phyloP scores from a whole-genome alignment of 1,140 invertebrate genomes.

The Leptinotarsa defecta region DNA sequence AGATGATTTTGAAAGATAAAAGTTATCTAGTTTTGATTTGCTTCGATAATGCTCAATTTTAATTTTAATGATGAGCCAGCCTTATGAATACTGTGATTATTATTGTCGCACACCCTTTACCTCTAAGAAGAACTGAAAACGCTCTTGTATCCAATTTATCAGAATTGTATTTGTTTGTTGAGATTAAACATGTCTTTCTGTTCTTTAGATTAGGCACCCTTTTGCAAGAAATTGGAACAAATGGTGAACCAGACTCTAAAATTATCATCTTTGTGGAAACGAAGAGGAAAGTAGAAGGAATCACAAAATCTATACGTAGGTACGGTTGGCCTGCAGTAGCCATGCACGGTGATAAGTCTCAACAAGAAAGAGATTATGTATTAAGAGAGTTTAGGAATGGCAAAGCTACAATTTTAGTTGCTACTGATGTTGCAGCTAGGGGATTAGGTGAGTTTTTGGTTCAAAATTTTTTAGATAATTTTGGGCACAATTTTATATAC shows the following conservation, averaged over 20 bases:
- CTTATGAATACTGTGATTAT: constrained; percentile 66
- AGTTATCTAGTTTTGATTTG: no score
- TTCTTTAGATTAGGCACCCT: constrained; percentile 70
- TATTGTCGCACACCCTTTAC: constrained; percentile 58
- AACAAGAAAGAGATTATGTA: constrained; percentile 94
- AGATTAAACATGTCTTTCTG: neutral
- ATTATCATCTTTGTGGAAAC: constrained; percentile 97
- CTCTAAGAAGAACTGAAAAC: constrained; percentile 72
- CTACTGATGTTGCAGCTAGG: constrained; percentile 97
- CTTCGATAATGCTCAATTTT: neutral
- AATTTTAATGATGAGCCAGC: constrained; percentile 43
- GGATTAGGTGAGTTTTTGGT: constrained; percentile 85
- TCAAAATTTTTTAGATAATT: no score
- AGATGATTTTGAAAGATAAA: no score
- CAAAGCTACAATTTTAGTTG: constrained; percentile 89
- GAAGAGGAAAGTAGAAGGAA: constrained; percentile 93
- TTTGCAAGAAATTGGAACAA: constrained; percentile 83
- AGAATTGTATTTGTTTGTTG: neutral
- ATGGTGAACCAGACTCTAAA: constrained; percentile 85
- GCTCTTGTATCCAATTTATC: neutral
- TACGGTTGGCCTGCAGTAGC: constrained; percentile 90
- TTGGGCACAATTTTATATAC: neutral
- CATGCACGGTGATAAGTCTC: constrained; percentile 97
- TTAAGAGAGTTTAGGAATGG: constrained; percentile 92
- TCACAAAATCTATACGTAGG: constrained; percentile 85